Percentiles rank a stretch among this genome's conserved stretches.
phyloP scores from a whole-genome alignment of 2,797 vertebrate species.

The Morelia viridis region DNA sequence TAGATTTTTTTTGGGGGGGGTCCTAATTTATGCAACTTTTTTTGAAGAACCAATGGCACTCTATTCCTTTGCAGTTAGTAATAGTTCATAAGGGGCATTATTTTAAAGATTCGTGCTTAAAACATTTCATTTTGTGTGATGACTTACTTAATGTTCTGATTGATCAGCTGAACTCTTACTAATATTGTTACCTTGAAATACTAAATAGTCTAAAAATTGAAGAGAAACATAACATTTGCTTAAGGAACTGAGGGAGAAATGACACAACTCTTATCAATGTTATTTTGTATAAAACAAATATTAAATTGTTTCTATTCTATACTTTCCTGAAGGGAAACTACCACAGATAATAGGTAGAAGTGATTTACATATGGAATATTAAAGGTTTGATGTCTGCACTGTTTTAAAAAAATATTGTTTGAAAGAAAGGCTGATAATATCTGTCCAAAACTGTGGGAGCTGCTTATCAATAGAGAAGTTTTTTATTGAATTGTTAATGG shows the following conservation, averaged over 20 bases:
- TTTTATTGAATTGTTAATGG: background rate
- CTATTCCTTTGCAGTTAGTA: background rate
- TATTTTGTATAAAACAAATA: background rate
- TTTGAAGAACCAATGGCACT: conserved; percentile 21
- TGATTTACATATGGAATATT: background rate
- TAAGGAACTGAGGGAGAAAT: background rate
- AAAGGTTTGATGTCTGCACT: background rate
- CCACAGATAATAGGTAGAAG: background rate
- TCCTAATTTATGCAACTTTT: conserved; percentile 29
- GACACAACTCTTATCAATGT: background rate
- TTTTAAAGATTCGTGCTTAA: background rate
- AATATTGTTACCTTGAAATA: background rate
- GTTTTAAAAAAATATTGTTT: background rate
- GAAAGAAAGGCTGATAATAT: background rate
- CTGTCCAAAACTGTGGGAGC: background rate
- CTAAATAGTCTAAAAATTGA: background rate
- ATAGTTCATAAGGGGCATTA: background rate
- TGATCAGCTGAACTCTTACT: background rate
- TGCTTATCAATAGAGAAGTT: background rate
- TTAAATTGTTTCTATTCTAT: background rate
- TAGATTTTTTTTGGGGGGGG: background rate
- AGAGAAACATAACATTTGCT: background rate
- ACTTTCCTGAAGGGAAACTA: background rate
- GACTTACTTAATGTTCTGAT: background rate
- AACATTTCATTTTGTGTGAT: background rate